These are phyloP conservation scores for Orientallactaga sibirica DNA, from an alignment of 2,797 vertebrate species.

Conservation along the genomic window DNA sequence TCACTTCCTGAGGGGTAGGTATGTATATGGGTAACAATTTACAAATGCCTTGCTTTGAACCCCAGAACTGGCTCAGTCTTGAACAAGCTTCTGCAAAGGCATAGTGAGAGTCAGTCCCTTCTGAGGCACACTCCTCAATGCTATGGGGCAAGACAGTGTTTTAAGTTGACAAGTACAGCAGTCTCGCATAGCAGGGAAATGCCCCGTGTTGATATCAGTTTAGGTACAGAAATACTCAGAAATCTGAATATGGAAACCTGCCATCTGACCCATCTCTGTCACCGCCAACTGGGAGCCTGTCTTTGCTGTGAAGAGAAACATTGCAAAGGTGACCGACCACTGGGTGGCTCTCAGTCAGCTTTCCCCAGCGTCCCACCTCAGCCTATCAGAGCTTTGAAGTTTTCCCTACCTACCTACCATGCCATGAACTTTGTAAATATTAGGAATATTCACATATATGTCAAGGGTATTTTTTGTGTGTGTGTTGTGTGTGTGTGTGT, in stretches of 20 bases:
- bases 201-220: not conserved
- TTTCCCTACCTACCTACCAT: rapidly evolving
- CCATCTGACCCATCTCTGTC: not conserved
- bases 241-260: not conserved
- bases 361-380: not conserved
- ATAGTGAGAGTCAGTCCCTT: constrained; percentile 50
- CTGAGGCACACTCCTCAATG: constrained; percentile 41
- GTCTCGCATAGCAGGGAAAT: constrained; percentile 34
- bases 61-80: constrained; percentile 76
- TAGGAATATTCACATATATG: not conserved
- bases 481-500: too few relatives aligned
- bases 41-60: constrained; percentile 70
- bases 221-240: constrained; percentile 12
- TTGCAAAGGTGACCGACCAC: not conserved
- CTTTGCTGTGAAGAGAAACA: not conserved
- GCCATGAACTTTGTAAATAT: not conserved
- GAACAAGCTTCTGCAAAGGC: constrained; percentile 76
- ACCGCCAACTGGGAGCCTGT: not conserved
- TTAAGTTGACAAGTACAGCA: constrained; percentile 29
- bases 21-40: constrained; percentile 85
- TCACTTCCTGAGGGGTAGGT: constrained; percentile 73
- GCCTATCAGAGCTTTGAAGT: not conserved
- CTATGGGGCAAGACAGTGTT: constrained; percentile 63
- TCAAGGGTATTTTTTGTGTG: too few relatives aligned
- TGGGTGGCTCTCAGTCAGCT: not conserved